Evolutionary conservation across 2,797 vertebrate genomes (phyloP).

Genomic region (Enteromius viviparus): DNA sequence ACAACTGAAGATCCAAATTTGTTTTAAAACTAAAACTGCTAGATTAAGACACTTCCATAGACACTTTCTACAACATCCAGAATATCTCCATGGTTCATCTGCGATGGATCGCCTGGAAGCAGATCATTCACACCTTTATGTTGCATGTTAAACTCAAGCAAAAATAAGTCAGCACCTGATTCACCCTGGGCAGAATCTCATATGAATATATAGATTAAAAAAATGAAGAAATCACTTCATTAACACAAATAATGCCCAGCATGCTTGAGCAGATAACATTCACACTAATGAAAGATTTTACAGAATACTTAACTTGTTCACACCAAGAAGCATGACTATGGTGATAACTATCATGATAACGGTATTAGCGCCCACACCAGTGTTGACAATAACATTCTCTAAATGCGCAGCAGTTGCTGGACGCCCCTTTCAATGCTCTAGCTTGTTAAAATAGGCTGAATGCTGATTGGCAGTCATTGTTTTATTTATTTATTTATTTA

Average conservation of each 20-base stretch:
- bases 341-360: not conserved
- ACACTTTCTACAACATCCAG: not conserved
- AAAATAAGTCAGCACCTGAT: slow-evolving; percentile 47
- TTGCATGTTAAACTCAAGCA: slow-evolving; percentile 45
- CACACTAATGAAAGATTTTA: too few species aligned
- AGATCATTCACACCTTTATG: slow-evolving; percentile 50
- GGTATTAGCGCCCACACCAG: not conserved
- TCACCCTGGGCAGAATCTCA: slow-evolving; percentile 14
- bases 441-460: not conserved
- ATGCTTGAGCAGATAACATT: not conserved
- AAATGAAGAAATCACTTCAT: slow-evolving; percentile 18
- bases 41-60: not conserved
- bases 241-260: not conserved
- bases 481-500: not conserved
- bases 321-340: not conserved
- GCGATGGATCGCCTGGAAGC: not conserved
- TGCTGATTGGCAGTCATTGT: not conserved
- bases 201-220: not conserved
- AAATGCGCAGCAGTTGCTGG: not conserved
- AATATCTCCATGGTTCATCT: not conserved
- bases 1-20: not conserved
- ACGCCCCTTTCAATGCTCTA: not conserved
- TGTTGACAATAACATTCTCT: not conserved
- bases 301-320: not conserved
- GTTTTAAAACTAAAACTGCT: not conserved